A percentile compares a stretch with the other conserved stretches of the same genome.
Conservation (phyloP, 2,888 invertebrate species). For the Himalopsyche tibetana region DNA sequence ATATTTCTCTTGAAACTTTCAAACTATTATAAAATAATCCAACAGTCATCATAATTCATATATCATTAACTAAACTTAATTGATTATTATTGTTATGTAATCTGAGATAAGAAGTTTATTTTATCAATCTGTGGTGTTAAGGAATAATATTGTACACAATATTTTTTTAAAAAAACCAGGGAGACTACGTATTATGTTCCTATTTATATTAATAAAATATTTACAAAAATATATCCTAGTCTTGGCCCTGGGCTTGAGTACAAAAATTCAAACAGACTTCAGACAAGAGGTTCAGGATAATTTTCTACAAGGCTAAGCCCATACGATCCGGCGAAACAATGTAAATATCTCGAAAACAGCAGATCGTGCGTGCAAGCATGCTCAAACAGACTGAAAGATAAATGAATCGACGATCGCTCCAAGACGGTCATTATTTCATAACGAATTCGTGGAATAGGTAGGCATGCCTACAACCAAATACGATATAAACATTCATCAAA, state of each 20-base stretch:
- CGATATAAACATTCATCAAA: slow-evolving; percentile 21
- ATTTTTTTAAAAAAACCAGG: no score
- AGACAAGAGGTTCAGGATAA: slow-evolving; percentile 6
- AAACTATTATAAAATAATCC: no score
- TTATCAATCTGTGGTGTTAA: no score
- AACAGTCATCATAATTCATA: no score
- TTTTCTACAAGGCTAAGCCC: slow-evolving; percentile 1
- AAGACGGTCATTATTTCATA: slow-evolving; percentile 49
- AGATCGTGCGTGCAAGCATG: slow-evolving; percentile 39
- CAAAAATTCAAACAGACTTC: background rate
- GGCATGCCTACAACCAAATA: slow-evolving; percentile 8
- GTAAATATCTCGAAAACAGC: slow-evolving; percentile 49
- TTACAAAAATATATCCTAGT: no score
- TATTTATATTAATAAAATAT: no score
- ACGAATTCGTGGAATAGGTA: slow-evolving; percentile 12
- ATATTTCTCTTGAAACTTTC: no score
- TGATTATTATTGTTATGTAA: no score
- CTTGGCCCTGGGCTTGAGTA: background rate
- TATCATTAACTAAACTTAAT: no score
- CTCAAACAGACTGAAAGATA: slow-evolving; percentile 44
- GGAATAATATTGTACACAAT: no score
- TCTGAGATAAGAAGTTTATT: no score
- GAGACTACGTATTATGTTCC: no score
- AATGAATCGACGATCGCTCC: slow-evolving; percentile 45
- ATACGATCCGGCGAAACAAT: slow-evolving; percentile 46